Conservation (phyloP, 53 echinoderm and acorn worm genomes). For the Henricia sp. region DNA sequence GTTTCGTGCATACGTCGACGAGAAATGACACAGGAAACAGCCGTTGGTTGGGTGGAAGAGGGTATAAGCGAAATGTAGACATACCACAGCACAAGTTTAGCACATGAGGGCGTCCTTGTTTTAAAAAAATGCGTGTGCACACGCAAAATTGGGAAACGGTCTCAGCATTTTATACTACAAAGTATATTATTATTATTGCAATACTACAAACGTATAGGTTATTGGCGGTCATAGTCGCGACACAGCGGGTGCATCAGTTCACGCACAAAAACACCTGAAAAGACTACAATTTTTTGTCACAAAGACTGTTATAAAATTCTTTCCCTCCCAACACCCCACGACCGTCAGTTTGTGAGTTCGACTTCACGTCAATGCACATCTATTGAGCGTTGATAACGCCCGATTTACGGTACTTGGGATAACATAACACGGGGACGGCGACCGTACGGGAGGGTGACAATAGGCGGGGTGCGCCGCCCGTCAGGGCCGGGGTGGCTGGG, state of each 20-base stretch:
- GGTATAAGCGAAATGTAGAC: too few relatives aligned
- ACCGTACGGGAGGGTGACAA: neutral
- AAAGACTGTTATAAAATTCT: conserved; percentile 8
- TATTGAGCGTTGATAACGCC: conserved; percentile 24
- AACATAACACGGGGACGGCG: neutral
- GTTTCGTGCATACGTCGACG: too few relatives aligned
- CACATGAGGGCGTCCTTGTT: too few relatives aligned
- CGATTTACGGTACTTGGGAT: conserved; percentile 36
- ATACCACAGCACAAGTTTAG: too few relatives aligned
- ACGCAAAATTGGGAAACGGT: too few relatives aligned
- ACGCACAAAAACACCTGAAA: conserved; percentile 9
- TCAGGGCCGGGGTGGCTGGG: neutral
- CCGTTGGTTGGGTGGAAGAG: too few relatives aligned
- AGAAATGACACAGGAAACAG: too few relatives aligned
- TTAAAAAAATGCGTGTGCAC: too few relatives aligned
- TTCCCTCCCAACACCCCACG: too few relatives aligned
- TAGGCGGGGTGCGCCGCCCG: neutral
- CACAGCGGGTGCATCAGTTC: conserved; percentile 29
- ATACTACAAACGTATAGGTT: neutral
- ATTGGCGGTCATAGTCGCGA: conserved; percentile 23
- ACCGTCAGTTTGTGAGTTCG: too few relatives aligned
- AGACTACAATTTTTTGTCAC: neutral
- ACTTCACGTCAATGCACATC: conserved; percentile 46
- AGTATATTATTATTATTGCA: neutral
- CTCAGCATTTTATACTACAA: too few relatives aligned